Conservation (phyloP, 23 tunicate genomes). For the Trididemnum nubilum region DNA sequence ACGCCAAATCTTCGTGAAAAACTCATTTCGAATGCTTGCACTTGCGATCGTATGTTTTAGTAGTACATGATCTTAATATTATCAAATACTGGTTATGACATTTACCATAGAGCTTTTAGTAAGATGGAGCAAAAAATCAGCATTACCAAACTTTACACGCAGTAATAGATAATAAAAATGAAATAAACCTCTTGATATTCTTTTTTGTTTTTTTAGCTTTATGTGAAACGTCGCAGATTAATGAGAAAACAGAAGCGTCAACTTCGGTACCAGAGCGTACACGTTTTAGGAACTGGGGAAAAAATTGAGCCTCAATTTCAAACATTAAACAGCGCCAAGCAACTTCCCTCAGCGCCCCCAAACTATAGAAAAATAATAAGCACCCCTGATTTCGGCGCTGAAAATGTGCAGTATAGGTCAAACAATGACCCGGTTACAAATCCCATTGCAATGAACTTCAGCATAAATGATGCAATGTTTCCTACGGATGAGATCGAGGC, state of each 20-base stretch:
- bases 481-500: conserved; percentile 29
- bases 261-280: background rate
- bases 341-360: conserved; percentile 68
- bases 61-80: no score
- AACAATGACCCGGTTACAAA: background rate
- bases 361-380: conserved; percentile 50
- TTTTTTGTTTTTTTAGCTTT: background rate
- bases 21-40: no score
- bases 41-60: no score
- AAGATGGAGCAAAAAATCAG: no score
- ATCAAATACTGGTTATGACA: no score
- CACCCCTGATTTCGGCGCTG: conserved; percentile 32
- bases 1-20: no score
- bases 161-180: no score
- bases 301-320: background rate
- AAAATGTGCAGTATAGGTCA: conserved; percentile 4
- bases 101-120: no score
- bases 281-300: background rate
- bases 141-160: no score
- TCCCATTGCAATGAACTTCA: conserved; percentile 79
- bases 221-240: background rate
- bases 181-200: no score
- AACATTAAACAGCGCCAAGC: background rate
- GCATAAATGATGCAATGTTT: conserved; percentile 65
- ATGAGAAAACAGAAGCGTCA: background rate